Evolutionary conservation across 2,888 invertebrate genomes (phyloP), one percentile per base, ranked within the genome.

Genomic region (Dasysyrphus tricinctus): DNA sequence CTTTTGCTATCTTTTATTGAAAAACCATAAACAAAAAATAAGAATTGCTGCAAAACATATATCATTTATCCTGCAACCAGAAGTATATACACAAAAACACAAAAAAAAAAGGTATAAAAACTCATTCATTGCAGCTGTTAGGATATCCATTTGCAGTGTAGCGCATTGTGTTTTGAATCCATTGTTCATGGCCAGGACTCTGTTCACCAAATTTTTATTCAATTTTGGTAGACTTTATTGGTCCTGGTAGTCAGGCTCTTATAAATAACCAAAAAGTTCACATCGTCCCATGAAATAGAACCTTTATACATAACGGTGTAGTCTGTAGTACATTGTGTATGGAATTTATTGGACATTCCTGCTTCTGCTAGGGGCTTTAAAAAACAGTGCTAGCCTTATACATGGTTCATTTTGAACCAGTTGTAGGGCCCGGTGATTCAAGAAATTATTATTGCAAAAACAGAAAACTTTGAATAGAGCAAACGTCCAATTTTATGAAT

Each of bases 211-310:
- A 61, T 32, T 63, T 78, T 78, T 78, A 54, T 37, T 42, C 63
- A 72, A 72, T 73, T 65, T 57, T 24, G 9, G 44, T 32, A 51
- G 70, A 51, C 54, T n/a, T 12, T 42, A 61, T 51, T 67, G 19
- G 49, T 39, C 32, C 14, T n/a, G n/a, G 6, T 9, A 12, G 19
- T 54, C 14, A 37, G 69, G 39, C 44, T 73, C 44, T 73, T 73
- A 63, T 79, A 73, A 79, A 73, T 73, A 79, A 73, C 34, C 39
- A 47, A 79, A 73, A 49, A 56, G 72, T 57, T 73, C 72, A 56
- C 37, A n/a, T n/a, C n/a, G 34, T 56, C 9, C 44, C 16, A 34
- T 65, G 44, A 49, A 54, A 54, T 12, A 19, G 34, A n/a, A n/a
- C 24, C 12, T 11, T 2, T 16, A 47, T 49, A 11, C 75, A 56